Conservation (phyloP, 2,888 invertebrate species). For the Erannis defoliaria region DNA sequence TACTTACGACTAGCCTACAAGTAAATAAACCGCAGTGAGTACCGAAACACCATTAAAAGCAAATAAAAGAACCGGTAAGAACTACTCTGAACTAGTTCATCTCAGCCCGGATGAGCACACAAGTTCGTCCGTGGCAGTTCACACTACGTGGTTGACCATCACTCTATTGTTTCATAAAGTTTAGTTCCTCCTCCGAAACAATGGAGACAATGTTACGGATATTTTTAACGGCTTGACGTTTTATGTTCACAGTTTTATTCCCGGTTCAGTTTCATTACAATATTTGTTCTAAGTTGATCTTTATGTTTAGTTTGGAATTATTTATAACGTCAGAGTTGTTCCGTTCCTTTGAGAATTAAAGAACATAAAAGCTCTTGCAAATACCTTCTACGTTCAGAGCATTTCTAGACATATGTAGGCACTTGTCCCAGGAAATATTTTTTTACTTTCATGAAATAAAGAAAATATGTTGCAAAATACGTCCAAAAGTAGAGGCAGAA, state of each 20-base stretch:
- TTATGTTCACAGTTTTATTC: background rate
- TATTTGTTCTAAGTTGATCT: background rate
- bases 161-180: slow-evolving; percentile 58
- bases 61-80: slow-evolving; percentile 35
- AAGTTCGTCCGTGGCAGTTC: slow-evolving; percentile 41
- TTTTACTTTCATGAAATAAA: slow-evolving; percentile 6
- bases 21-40: slow-evolving; percentile 4
- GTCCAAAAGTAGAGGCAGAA: slow-evolving; percentile 11
- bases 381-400: background rate
- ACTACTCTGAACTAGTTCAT: slow-evolving; percentile 23
- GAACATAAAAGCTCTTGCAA: slow-evolving; percentile 6
- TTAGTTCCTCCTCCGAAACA: slow-evolving; percentile 50
- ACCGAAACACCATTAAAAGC: slow-evolving; percentile 15
- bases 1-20: slow-evolving; percentile 7
- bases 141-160: slow-evolving; percentile 51
- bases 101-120: slow-evolving; percentile 31
- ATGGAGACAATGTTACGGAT: slow-evolving; percentile 40
- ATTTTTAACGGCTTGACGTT: slow-evolving; percentile 50
- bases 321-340: slow-evolving; percentile 6
- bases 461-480: slow-evolving; percentile 19
- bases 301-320: slow-evolving; percentile 1
- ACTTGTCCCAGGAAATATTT: background rate
- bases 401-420: background rate
- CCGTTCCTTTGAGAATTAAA: slow-evolving; percentile 6
- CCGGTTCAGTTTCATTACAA: slow-evolving; percentile 2